A percentile compares a stretch with the other conserved stretches of the same genome.
Conservation (phyloP, 1,140 invertebrate genomes). For the Adelges cooleyi region DNA sequence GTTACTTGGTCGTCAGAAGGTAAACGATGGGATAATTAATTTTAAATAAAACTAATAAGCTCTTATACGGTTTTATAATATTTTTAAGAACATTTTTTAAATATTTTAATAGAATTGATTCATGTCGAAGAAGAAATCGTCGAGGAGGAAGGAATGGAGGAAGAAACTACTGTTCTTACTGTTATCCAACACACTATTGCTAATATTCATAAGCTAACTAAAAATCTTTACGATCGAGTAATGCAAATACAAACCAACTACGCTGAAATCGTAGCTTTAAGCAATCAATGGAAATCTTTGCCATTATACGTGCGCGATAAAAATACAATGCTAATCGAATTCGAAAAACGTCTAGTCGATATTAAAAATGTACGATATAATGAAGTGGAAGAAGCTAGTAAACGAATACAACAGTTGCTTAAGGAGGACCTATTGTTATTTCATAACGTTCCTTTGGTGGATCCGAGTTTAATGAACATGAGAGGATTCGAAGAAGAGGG, state of each 20-base stretch:
- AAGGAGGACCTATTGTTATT: slow-evolving; percentile 53
- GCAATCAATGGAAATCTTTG: slow-evolving; percentile 15
- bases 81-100: background rate
- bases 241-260: slow-evolving; percentile 6
- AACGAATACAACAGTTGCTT: slow-evolving; percentile 46
- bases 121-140: background rate
- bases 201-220: slow-evolving; percentile 2
- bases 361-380: slow-evolving; percentile 39
- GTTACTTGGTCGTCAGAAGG: slow-evolving; percentile 58
- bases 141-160: background rate
- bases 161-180: background rate
- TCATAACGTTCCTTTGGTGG: slow-evolving; percentile 41
- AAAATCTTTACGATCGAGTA: slow-evolving; percentile 3
- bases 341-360: background rate
- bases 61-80: too few species aligned
- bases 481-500: background rate
- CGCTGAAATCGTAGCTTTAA: background rate
- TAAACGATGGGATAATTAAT: slow-evolving; percentile 38
- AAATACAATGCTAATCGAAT: background rate
- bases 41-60: slow-evolving; percentile 4
- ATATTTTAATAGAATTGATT: background rate
- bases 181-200: slow-evolving; percentile 2
- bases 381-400: slow-evolving; percentile 45
- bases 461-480: slow-evolving; percentile 10
- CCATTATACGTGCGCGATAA: slow-evolving; percentile 12